Evolutionary conservation across 2,113 vertebrate species (phyloP).

Genomic region (Noctilio leporinus): DNA sequence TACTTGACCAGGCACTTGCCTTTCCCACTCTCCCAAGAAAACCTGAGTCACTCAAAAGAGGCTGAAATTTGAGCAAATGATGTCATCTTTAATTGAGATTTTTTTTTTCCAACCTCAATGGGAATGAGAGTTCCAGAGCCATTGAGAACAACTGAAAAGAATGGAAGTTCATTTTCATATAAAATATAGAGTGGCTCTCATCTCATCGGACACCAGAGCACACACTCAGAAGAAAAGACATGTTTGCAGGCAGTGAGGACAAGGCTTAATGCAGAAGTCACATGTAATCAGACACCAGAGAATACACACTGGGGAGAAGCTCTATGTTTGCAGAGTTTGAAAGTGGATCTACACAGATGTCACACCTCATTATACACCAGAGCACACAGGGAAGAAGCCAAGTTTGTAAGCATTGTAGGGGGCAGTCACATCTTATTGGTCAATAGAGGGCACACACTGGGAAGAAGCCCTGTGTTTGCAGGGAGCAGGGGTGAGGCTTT

Average conservation of each 20-base stretch:
- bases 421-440: no score
- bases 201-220: neutral
- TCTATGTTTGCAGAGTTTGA: no score
- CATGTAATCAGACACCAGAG: no score
- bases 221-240: slow-evolving; percentile 1
- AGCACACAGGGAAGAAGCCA: no score
- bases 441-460: neutral
- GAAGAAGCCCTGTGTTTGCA: no score
- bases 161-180: neutral
- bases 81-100: neutral
- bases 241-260: neutral
- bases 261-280: fast-evolving
- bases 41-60: neutral
- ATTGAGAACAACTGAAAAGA: neutral
- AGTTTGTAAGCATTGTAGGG: no score
- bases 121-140: neutral
- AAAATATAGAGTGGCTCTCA: neutral
- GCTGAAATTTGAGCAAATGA: neutral
- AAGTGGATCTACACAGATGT: no score
- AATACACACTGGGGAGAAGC: no score
- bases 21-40: neutral
- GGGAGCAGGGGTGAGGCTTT: neutral
- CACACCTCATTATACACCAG: no score
- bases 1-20: neutral
- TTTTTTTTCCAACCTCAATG: neutral